phyloP scores from a whole-genome alignment of 1,140 invertebrate species.

The Latrodectus geometricus region DNA sequence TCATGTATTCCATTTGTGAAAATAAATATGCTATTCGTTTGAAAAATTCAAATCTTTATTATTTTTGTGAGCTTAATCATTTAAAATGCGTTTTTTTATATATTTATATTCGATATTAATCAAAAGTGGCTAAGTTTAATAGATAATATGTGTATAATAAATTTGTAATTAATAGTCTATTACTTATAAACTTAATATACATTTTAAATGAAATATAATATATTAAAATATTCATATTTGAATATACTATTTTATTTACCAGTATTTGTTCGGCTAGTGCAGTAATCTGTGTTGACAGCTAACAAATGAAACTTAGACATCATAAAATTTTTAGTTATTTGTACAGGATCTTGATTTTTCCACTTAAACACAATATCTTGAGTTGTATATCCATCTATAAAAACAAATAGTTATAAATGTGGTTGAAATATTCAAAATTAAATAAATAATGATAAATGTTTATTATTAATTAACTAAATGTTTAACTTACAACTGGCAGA shows the following conservation, averaged over 20 bases:
- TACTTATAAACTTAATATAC: too few relatives aligned
- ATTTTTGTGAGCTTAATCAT: too few relatives aligned
- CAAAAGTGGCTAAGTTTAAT: too few relatives aligned
- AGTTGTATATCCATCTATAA: conserved; percentile 91
- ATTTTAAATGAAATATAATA: too few relatives aligned
- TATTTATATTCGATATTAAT: too few relatives aligned
- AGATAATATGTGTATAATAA: too few relatives aligned
- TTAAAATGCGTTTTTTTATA: too few relatives aligned
- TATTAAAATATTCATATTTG: too few relatives aligned
- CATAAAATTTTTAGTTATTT: conserved; percentile 88
- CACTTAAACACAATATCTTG: conserved; percentile 92
- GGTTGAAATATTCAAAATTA: background rate
- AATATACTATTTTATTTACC: conserved; percentile 73
- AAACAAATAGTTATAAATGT: background rate
- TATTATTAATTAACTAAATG: conserved; percentile 9
- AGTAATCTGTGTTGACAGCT: conserved; percentile 86
- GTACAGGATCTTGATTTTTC: conserved; percentile 93
- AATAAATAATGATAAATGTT: background rate
- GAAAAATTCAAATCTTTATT: too few relatives aligned
- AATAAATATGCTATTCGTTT: too few relatives aligned
- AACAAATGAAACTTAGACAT: conserved; percentile 86
- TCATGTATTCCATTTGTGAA: too few relatives aligned
- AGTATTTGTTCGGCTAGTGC: conserved; percentile 94
- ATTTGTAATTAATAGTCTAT: too few relatives aligned
- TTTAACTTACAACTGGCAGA: conserved; percentile 54